Evolutionary conservation across 1,140 invertebrate genomes (phyloP).

Genomic region (Limonius californicus): DNA sequence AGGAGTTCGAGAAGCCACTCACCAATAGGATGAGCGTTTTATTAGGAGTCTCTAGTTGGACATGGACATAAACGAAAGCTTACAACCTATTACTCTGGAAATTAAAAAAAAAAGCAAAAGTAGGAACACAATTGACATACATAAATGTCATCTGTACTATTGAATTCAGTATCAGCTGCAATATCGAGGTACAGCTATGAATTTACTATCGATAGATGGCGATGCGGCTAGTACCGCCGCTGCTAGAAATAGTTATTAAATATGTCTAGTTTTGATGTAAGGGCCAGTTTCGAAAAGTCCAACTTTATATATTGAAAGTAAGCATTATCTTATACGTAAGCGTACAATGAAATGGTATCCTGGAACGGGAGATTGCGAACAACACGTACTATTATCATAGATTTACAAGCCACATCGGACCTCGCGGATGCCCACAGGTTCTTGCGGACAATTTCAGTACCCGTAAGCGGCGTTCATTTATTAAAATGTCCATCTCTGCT

Average conservation of each 20-base stretch:
- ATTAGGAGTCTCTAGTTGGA: too few relatives aligned
- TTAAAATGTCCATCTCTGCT: constrained; percentile 27
- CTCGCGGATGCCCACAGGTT: background rate
- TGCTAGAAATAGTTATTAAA: background rate
- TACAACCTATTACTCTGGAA: too few relatives aligned
- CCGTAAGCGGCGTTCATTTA: constrained; percentile 24
- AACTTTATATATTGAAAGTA: background rate
- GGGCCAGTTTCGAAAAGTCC: constrained; percentile 16
- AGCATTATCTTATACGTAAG: constrained; percentile 6
- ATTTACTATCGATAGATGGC: constrained; percentile 16
- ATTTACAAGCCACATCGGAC: background rate
- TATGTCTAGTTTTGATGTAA: background rate
- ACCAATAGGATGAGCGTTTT: too few relatives aligned
- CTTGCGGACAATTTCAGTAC: constrained; percentile 19
- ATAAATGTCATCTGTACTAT: constrained; percentile 26
- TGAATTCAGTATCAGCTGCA: constrained; percentile 26
- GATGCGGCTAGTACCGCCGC: constrained; percentile 12
- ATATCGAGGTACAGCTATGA: constrained; percentile 17
- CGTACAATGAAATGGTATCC: too few relatives aligned
- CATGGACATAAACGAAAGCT: too few relatives aligned
- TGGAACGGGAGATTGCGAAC: too few relatives aligned
- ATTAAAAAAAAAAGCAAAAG: too few relatives aligned
- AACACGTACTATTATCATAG: background rate
- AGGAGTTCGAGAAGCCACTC: background rate
- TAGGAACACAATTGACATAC: constrained; percentile 28